Conservation (phyloP, 2,113 vertebrate species). For the Xenopus borealis region DNA sequence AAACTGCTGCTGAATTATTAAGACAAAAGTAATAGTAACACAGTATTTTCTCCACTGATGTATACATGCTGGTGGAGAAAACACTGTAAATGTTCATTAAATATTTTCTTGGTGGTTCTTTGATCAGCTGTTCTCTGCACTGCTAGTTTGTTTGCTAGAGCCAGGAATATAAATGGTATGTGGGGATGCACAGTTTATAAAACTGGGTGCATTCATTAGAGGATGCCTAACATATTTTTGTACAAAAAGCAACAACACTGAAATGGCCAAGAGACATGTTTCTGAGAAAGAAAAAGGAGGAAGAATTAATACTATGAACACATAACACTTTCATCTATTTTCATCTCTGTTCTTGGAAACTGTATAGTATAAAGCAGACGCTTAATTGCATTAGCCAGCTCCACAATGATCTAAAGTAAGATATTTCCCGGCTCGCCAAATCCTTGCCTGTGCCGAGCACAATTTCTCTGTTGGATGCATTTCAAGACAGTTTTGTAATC, state of each 20-base stretch:
- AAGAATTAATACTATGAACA: neutral
- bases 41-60: no score
- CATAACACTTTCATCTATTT: conserved; percentile 39
- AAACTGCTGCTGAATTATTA: no score
- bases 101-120: no score
- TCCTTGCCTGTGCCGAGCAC: conserved; percentile 41
- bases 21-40: no score
- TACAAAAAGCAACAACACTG: neutral
- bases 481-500: conserved; percentile 57
- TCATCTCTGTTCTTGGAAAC: conserved; percentile 37
- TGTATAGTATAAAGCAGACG: conserved; percentile 37
- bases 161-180: neutral
- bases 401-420: conserved; percentile 42
- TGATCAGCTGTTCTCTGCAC: neutral
- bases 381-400: conserved; percentile 44
- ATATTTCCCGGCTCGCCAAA: conserved; percentile 29
- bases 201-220: neutral
- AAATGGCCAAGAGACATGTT: neutral
- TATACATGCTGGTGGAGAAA: no score
- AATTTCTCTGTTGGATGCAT: conserved; percentile 52
- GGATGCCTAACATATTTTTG: neutral
- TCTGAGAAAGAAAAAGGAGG: no score
- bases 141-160: neutral
- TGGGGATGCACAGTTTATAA: neutral
- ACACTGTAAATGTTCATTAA: no score